Evolutionary conservation across 1,140 invertebrate species (phyloP).

Genomic region (Sitophilus oryzae): DNA sequence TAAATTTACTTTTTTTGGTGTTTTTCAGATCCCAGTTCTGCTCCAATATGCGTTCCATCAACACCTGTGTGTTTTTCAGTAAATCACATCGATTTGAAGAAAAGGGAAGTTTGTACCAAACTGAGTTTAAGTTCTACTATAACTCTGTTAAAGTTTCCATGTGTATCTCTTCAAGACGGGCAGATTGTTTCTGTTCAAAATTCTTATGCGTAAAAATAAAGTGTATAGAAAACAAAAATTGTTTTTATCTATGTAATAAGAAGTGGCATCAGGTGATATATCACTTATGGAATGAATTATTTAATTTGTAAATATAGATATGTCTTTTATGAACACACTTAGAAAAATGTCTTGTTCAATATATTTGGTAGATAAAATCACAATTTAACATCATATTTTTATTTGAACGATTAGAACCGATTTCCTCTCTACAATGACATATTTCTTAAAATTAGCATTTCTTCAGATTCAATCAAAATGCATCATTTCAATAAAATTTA

Average conservation of each 20-base stretch:
- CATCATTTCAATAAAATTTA: too few species aligned
- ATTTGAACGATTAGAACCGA: too few species aligned
- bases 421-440: too few species aligned
- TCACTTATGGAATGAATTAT: too few species aligned
- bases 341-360: too few species aligned
- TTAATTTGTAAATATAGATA: too few species aligned
- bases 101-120: constrained; percentile 23
- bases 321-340: too few species aligned
- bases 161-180: constrained; percentile 18
- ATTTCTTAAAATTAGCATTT: too few species aligned
- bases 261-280: too few species aligned
- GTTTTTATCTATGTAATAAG: not conserved
- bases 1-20: constrained; percentile 8
- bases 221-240: not conserved
- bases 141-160: constrained; percentile 26
- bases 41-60: constrained; percentile 23
- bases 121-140: constrained; percentile 22
- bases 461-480: too few species aligned
- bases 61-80: constrained; percentile 22
- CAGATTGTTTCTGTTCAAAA: constrained; percentile 14
- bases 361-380: too few species aligned
- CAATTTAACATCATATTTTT: too few species aligned
- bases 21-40: constrained; percentile 26
- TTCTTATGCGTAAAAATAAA: constrained; percentile 15
- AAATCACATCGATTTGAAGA: constrained; percentile 23